A percentile compares a stretch with the other conserved stretches of the same genome.
These are phyloP conservation scores for Xenentodon cancila DNA, from an alignment of 2,797 vertebrate species.

Conservation along the genomic window DNA sequence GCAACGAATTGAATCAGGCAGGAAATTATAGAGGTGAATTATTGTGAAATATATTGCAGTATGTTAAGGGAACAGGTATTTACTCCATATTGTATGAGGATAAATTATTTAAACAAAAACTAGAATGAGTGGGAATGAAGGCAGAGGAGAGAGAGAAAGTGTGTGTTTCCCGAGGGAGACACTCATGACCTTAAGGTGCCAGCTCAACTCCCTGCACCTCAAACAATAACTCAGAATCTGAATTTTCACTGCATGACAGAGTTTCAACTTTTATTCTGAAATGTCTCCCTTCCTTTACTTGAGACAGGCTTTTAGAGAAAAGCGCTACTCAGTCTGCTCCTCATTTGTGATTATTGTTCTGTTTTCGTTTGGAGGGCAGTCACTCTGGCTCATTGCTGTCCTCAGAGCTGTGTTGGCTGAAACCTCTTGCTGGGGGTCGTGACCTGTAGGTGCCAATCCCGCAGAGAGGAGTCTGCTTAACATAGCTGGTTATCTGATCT, in stretches of 20 bases:
- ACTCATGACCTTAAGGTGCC: conserved; percentile 63
- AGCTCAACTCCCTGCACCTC: conserved; percentile 34
- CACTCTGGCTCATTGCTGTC: conserved; percentile 42
- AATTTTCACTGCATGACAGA: not conserved
- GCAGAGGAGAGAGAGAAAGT: conserved; percentile 6
- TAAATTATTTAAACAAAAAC: conserved; percentile 68
- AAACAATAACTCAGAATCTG: conserved; percentile 19
- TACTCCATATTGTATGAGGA: conserved; percentile 33
- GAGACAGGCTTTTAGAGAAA: conserved; percentile 3
- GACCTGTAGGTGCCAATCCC: conserved; percentile 82
- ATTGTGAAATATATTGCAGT: conserved; percentile 51
- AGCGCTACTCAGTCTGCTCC: conserved; percentile 3
- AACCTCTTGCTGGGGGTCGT: conserved; percentile 73
- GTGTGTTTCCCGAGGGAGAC: conserved; percentile 38
- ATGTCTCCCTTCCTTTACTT: conserved; percentile 11
- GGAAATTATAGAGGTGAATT: conserved; percentile 65
- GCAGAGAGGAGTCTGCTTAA: conserved; percentile 74
- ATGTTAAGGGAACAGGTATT: conserved; percentile 35
- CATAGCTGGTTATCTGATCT: conserved; percentile 81
- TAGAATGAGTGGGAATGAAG: conserved; percentile 23
- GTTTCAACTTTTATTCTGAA: conserved; percentile 25
- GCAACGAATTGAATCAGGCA: conserved; percentile 60
- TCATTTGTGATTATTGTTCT: conserved; percentile 34
- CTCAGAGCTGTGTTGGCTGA: conserved; percentile 50
- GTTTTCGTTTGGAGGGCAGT: conserved; percentile 55